Conservation (phyloP, 2,888 invertebrate genomes). For the Chymomyza procnemis region DNA sequence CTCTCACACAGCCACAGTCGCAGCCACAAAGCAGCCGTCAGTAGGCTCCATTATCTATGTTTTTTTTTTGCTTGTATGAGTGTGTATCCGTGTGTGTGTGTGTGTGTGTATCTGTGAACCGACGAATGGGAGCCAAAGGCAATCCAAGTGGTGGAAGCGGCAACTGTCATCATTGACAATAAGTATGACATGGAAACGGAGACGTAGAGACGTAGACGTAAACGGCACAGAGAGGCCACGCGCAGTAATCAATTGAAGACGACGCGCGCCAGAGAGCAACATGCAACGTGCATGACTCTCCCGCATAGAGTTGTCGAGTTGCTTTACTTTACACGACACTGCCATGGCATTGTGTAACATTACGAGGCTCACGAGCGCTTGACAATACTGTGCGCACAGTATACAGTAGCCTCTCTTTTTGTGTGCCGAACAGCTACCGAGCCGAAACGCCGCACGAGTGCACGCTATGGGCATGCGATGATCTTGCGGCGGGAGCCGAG, state of each 20-base stretch:
- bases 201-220: slow-evolving; percentile 19
- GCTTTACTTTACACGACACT: neutral
- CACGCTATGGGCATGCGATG: neutral
- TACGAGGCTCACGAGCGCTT: slow-evolving; percentile 1
- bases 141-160: slow-evolving; percentile 22
- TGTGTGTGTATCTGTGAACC: slow-evolving; percentile 22
- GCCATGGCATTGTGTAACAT: slow-evolving; percentile 31
- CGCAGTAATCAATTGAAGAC: slow-evolving; percentile 65
- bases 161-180: slow-evolving; percentile 78
- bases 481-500: slow-evolving; percentile 65
- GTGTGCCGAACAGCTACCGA: slow-evolving; percentile 61
- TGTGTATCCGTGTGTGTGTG: neutral
- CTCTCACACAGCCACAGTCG: slow-evolving; percentile 45
- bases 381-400: slow-evolving; percentile 23
- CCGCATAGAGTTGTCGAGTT: slow-evolving; percentile 16
- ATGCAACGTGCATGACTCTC: slow-evolving; percentile 42
- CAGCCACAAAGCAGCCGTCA: slow-evolving; percentile 40
- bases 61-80: neutral
- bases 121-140: slow-evolving; percentile 62
- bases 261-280: slow-evolving; percentile 69
- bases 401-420: slow-evolving; percentile 72
- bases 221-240: slow-evolving; percentile 66
- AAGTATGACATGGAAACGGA: slow-evolving; percentile 73
- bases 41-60: slow-evolving; percentile 35
- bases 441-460: slow-evolving; percentile 49